Conservation (phyloP, 2,113 vertebrate genomes). For the Epinephelus moara region DNA sequence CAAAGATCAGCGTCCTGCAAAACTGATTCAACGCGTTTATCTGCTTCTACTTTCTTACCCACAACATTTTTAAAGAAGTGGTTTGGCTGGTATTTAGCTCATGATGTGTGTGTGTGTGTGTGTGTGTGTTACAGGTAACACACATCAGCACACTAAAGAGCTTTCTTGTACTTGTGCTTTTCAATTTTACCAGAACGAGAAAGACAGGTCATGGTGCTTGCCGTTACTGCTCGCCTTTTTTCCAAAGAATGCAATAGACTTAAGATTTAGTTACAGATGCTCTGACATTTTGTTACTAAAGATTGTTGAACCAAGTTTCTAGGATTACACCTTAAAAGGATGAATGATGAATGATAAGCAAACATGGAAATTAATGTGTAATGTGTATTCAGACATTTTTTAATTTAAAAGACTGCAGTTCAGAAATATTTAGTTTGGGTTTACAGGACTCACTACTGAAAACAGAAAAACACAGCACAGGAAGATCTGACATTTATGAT, state of each 20-base stretch:
- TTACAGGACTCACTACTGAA: neutral
- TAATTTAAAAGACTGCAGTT: neutral
- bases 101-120: conserved; percentile 2
- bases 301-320: neutral
- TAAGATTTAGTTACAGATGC: neutral
- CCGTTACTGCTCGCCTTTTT: neutral
- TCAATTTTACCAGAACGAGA: no score
- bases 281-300: neutral
- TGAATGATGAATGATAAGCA: neutral
- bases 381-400: neutral
- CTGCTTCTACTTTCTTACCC: conserved; percentile 51
- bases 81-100: neutral
- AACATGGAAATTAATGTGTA: neutral
- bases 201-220: neutral
- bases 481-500: neutral
- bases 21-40: conserved; percentile 70
- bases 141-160: neutral
- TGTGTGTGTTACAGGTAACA: neutral
- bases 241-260: neutral
- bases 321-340: neutral
- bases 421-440: neutral
- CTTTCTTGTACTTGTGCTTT: neutral
- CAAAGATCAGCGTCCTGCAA: conserved; percentile 69
- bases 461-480: neutral
- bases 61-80: neutral